A percentile compares a stretch with the other conserved stretches of the same genome.
Conservation (phyloP, 1,140 invertebrate species). For the Maconellicoccus hirsutus region DNA sequence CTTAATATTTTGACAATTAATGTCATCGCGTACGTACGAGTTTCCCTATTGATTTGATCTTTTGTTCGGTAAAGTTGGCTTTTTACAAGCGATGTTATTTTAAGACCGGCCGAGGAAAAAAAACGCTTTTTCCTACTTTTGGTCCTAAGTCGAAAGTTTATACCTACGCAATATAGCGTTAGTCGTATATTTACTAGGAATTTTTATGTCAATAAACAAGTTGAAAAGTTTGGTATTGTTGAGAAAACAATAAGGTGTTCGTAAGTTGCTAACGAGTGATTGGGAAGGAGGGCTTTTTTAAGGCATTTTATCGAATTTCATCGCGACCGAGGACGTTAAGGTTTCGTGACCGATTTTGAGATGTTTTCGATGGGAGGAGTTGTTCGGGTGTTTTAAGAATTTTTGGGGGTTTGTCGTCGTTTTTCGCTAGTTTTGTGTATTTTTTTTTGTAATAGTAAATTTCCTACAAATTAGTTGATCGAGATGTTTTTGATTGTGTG, state of each 20-base stretch:
- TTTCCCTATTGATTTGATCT: neutral
- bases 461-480: too few relatives aligned
- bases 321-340: too few relatives aligned
- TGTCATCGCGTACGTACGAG: neutral
- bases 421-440: too few relatives aligned
- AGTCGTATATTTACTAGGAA: neutral
- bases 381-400: too few relatives aligned
- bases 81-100: neutral
- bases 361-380: too few relatives aligned
- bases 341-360: too few relatives aligned
- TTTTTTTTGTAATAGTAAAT: too few relatives aligned
- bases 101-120: neutral
- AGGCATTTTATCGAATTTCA: too few relatives aligned
- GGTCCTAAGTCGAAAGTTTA: neutral
- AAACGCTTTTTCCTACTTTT: neutral
- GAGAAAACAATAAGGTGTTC: neutral
- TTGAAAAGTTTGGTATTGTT: neutral
- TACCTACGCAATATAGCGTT: neutral
- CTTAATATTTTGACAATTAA: conserved; percentile 6
- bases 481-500: too few relatives aligned
- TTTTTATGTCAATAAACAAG: neutral
- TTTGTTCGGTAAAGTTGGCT: neutral
- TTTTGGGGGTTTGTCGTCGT: too few relatives aligned
- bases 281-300: neutral
- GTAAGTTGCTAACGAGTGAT: neutral